phyloP scores from a whole-genome alignment of 2,113 vertebrate genomes.

The Daphoenositta chrysoptera region DNA sequence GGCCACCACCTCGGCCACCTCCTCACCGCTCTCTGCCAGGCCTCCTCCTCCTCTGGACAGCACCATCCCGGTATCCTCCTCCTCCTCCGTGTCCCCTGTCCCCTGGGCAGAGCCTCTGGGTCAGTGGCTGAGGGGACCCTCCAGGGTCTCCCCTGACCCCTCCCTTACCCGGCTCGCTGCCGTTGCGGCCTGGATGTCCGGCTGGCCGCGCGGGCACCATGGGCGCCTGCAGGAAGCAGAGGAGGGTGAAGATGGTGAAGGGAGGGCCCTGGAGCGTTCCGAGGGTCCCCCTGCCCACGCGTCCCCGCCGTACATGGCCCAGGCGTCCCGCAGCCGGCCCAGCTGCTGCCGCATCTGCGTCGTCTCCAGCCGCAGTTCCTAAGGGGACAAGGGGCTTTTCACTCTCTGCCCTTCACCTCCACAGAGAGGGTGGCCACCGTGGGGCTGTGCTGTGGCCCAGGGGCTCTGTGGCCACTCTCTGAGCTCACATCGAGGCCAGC shows the following conservation, averaged over 20 bases:
- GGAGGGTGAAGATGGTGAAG: fast-evolving
- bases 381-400: not conserved
- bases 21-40: fast-evolving
- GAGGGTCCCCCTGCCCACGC: fast-evolving
- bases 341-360: not conserved
- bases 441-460: not conserved
- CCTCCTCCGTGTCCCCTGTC: not conserved
- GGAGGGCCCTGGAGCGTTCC: fast-evolving
- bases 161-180: fast-evolving
- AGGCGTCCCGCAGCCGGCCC: not conserved
- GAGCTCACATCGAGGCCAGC: not conserved
- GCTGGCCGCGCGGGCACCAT: fast-evolving
- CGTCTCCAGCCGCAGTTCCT: not conserved
- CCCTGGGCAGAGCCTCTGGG: not conserved
- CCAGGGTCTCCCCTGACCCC: not conserved
- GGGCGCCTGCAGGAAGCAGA: not conserved
- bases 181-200: fast-evolving
- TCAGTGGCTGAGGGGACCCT: not conserved
- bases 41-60: not conserved
- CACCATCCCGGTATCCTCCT: fast-evolving
- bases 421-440: fast-evolving
- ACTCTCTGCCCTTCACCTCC: not conserved
- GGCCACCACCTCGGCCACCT: fast-evolving
- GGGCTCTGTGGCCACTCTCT: not conserved
- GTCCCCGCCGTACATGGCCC: not conserved